Evolutionary conservation across 2,888 invertebrate species (phyloP).

Genomic region (Proisotoma minuta): DNA sequence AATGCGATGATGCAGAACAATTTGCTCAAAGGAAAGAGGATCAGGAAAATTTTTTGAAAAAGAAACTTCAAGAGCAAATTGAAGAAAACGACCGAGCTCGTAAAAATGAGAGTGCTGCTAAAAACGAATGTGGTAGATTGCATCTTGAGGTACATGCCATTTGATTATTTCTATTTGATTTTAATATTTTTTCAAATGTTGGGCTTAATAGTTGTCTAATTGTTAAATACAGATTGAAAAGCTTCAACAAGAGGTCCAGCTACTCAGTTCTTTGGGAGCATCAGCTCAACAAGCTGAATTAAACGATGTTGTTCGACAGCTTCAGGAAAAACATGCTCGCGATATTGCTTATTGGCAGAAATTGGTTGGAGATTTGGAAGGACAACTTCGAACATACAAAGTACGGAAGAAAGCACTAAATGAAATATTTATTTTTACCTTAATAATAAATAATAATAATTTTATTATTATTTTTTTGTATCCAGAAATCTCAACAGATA

Average conservation of each 20-base stretch:
- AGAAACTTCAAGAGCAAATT: constrained; percentile 40
- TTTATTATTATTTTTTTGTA: constrained; percentile 9
- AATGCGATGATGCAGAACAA: constrained; percentile 35
- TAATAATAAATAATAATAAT: background rate
- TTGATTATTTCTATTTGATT: background rate
- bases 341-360: constrained; percentile 37
- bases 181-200: background rate
- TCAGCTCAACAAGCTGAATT: constrained; percentile 42
- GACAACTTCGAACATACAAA: constrained; percentile 33
- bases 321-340: constrained; percentile 39
- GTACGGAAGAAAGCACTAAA: constrained; percentile 13
- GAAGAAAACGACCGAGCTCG: constrained; percentile 39
- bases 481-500: constrained; percentile 32
- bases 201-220: too few species aligned
- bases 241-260: constrained; percentile 35
- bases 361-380: constrained; percentile 35
- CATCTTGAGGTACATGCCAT: constrained; percentile 29
- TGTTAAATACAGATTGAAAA: constrained; percentile 40
- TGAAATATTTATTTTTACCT: background rate
- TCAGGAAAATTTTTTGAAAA: constrained; percentile 36
- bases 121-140: constrained; percentile 26
- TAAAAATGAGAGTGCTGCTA: constrained; percentile 23
- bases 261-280: constrained; percentile 40
- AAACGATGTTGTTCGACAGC: constrained; percentile 38
- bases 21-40: constrained; percentile 31